Evolutionary conservation across 2,888 invertebrate genomes (phyloP).

Genomic region (Gortyna flavago): DNA sequence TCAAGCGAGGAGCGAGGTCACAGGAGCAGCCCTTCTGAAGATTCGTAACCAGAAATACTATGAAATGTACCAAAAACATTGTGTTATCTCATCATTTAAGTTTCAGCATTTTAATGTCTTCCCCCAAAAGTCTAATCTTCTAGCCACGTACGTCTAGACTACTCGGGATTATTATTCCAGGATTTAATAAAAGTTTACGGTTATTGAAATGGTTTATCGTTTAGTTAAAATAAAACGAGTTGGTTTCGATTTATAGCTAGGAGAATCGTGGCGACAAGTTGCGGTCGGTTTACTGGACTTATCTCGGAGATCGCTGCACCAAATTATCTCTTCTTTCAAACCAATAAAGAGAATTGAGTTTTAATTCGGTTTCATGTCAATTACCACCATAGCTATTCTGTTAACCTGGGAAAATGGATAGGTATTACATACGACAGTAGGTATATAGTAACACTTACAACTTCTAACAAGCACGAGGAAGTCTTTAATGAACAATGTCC

Average conservation of each 20-base stretch:
- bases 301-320: not conserved
- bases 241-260: slow-evolving; percentile 11
- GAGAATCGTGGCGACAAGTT: not conserved
- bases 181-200: slow-evolving; percentile 19
- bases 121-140: not conserved
- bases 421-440: not conserved
- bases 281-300: not conserved
- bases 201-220: slow-evolving; percentile 33
- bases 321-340: not conserved
- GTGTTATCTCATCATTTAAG: not conserved
- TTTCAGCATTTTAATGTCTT: slow-evolving; percentile 7
- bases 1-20: not conserved
- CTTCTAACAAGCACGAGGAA: not conserved
- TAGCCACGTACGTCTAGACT: slow-evolving; percentile 26
- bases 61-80: not conserved
- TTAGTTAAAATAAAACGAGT: slow-evolving; percentile 32
- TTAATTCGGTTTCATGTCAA: not conserved
- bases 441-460: not conserved
- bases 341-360: not conserved
- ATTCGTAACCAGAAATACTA: not conserved
- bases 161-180: slow-evolving; percentile 3
- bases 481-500: not conserved
- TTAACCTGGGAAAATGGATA: not conserved
- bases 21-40: not conserved
- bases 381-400: not conserved